Conservation (phyloP, 37 sponge, comb jelly and placozoan genomes). For the Chondrilla cf. caribensis region DNA sequence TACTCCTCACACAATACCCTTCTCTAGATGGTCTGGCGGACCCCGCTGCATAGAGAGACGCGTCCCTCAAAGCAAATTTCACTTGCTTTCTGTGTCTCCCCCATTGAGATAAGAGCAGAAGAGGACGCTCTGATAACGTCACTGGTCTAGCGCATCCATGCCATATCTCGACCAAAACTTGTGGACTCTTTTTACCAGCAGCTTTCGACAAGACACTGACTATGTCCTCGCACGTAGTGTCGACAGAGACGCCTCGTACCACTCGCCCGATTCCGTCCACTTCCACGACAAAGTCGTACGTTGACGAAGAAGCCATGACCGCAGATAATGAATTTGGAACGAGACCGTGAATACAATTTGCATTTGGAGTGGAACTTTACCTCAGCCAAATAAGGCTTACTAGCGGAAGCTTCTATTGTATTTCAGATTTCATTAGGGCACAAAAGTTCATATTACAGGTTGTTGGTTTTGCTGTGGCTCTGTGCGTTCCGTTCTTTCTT, state of each 20-base stretch:
- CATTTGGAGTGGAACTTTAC: too few species aligned
- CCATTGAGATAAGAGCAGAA: constrained; percentile 2
- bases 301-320: too few species aligned
- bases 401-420: too few species aligned
- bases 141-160: constrained; percentile 15
- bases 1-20: neutral
- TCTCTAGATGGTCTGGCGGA: neutral
- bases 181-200: neutral
- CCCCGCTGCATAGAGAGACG: neutral
- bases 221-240: constrained; percentile 16
- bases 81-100: constrained; percentile 21
- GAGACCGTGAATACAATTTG: too few species aligned
- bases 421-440: too few species aligned
- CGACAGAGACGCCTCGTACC: neutral
- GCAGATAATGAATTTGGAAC: too few species aligned
- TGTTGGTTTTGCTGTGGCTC: too few species aligned
- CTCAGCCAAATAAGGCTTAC: too few species aligned
- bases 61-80: constrained; percentile 4
- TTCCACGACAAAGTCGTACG: constrained; percentile 11
- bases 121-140: neutral
- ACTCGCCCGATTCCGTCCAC: constrained; percentile 15
- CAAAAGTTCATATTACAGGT: too few species aligned
- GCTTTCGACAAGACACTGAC: neutral
- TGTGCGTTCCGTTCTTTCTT: too few species aligned
- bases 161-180: constrained; percentile 32